A percentile compares a stretch with the other conserved stretches of the same genome.
Conservation (phyloP, 1,140 invertebrate species). For the Campoletis sonorensis region DNA sequence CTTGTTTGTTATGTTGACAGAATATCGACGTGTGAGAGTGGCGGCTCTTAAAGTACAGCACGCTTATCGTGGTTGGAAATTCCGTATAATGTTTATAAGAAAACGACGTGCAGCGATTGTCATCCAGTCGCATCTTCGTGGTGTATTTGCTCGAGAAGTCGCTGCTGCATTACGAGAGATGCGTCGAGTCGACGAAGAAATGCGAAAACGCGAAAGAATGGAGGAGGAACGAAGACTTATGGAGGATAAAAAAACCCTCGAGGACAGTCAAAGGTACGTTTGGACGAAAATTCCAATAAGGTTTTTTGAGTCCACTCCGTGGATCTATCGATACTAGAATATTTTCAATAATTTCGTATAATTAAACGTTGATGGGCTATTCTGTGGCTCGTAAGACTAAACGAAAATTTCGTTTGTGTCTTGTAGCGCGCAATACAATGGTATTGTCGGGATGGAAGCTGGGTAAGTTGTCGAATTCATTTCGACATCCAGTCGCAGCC, state of each 20-base stretch:
- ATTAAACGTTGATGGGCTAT: background rate
- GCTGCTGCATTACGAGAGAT: conserved; percentile 92
- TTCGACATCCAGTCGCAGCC: background rate
- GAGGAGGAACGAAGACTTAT: conserved; percentile 82
- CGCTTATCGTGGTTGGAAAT: conserved; percentile 91
- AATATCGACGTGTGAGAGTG: conserved; percentile 82
- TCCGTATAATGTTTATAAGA: conserved; percentile 88
- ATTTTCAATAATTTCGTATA: background rate
- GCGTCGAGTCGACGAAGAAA: conserved; percentile 94
- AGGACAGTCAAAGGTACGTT: conserved; percentile 77
- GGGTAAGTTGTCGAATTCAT: conserved; percentile 71
- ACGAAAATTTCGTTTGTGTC: conserved; percentile 62
- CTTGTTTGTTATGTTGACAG: conserved; percentile 64
- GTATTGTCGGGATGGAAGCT: conserved; percentile 77
- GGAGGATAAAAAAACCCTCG: conserved; percentile 75
- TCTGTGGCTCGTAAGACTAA: conserved; percentile 40
- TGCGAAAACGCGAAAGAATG: conserved; percentile 85
- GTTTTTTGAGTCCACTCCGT: background rate
- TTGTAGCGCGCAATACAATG: conserved; percentile 77
- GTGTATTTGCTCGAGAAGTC: conserved; percentile 92
- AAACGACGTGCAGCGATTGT: conserved; percentile 91
- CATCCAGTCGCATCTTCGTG: conserved; percentile 92
- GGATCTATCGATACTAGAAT: background rate
- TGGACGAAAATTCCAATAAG: background rate
- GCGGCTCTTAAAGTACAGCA: conserved; percentile 90